Evolutionary conservation across 2,113 vertebrate species (phyloP), one percentile per base, ranked within the genome.

Genomic region (Aspiorhynchus laticeps): DNA sequence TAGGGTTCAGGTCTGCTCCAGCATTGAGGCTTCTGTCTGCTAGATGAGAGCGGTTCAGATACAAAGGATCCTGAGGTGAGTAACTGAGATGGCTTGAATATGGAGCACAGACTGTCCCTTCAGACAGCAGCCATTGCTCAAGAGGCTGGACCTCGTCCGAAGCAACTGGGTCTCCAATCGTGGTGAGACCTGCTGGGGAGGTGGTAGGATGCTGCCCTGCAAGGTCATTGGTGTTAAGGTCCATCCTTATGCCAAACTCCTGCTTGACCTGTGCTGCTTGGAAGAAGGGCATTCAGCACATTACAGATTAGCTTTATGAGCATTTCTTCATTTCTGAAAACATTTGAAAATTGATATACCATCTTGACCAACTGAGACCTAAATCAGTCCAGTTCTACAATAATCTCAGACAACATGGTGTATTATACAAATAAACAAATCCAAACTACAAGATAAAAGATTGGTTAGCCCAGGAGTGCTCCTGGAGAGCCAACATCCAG

Each of bases 241-340:
- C 94, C 88, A 94, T 92, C 11, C 94, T 91, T 67, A 96, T 95
- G 92, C 93, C 93, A 91, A 84, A 92, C 93, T 98, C 97, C 92
- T 96, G 96, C 90, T 98, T 98, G 91, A 97, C 93, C 86, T 95
- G 90, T 91, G 94, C 95, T 94, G 86, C 78, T 88, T 88, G 38
- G 7, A 86, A 33, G 14, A 88, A 90, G 11, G 48, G 38, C 28
- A 15, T 63, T 63, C 24, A 81, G 48, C 41, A 83, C 17, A 69
- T 31, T 83, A 28, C 12, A 76, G n/a, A 46, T 53, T 19, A 78
- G 28, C 38, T 48, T 69, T 33, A 21, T 21, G 3, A 69, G 6
- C 43, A 51, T 53, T 53, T 31, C 7, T 26, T 28, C 6, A 77
- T 71, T 24, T 21, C 17, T 7, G 4, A 73, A 73, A 41, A 73